These are phyloP conservation scores for Petrocephalus sullivani DNA, from an alignment of 2,797 vertebrate genomes.

Conservation along the genomic window DNA sequence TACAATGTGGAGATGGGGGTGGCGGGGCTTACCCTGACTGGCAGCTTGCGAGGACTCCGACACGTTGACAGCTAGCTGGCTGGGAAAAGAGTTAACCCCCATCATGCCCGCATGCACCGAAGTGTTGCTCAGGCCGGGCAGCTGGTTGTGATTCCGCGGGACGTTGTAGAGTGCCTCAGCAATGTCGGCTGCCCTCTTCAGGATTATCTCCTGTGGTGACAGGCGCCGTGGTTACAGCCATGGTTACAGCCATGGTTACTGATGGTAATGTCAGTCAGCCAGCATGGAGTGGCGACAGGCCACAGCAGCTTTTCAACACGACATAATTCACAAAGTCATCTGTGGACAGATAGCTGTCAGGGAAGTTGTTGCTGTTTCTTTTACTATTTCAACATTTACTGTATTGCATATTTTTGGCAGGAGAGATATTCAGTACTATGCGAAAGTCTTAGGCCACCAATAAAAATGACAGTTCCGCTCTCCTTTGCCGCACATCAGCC, in stretches of 20 bases:
- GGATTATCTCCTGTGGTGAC: conserved; percentile 81
- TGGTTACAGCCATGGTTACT: neutral
- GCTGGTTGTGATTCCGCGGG: conserved; percentile 92
- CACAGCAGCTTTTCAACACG: neutral
- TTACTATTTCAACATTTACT: neutral
- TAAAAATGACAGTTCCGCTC: too few species aligned
- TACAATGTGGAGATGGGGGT: neutral
- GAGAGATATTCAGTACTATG: too few species aligned
- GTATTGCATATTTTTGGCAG: neutral
- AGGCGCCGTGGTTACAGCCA: neutral
- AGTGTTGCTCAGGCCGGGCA: conserved; percentile 77
- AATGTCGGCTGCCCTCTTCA: conserved; percentile 94
- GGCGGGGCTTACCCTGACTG: conserved; percentile 74
- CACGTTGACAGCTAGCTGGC: conserved; percentile 93
- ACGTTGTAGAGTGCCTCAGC: conserved; percentile 96
- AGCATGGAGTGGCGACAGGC: too few species aligned
- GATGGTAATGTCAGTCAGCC: neutral
- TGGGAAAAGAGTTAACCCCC: conserved; percentile 94
- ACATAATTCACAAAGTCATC: neutral
- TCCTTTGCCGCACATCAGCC: neutral
- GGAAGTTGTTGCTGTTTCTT: neutral
- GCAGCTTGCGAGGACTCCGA: conserved; percentile 82
- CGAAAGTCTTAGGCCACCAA: too few species aligned
- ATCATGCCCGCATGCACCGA: conserved; percentile 90
- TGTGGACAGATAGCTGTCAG: neutral